Base-by-base conservation (phyloP, 2,797 vertebrate genomes). In the Syngnathus acus region DNA sequence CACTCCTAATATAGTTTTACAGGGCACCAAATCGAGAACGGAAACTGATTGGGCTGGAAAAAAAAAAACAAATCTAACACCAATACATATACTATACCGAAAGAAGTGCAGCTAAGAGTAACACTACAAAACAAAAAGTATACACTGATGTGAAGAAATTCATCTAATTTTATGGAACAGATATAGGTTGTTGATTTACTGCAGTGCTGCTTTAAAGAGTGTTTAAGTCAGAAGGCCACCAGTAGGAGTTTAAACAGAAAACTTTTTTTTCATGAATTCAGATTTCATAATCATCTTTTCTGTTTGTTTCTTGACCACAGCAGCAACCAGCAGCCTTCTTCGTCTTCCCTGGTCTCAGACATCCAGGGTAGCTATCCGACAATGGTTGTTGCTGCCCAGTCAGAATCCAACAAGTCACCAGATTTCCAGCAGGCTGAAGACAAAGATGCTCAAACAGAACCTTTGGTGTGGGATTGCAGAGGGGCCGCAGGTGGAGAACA, bases 251-350 rank as follows among this genome's bases (percentile, higher is more conserved):
- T 38, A 19, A n/a, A 9, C 6, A 42, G 5, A 60, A 32, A 32
- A 32, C 4, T 32, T 10, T 13, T 39, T 48, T n/a, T 50, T 32
- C 23, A 23, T 26, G 1, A 32, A 26, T 9, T 26, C 11, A 55
- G 23, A 23, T 1, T 26, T 26, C 53, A 17, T 58, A 38, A 38
- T 58, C 32, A 9, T 1, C 13, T 62, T 8, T 68, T 13, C 68
- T 32, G 71, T 2, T 76, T 23, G 55, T 70, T 75, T 42, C 17
- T 23, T 53, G 77, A 63, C 67, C 58, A 72, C 65, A 80, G 66
- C 73, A 78, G 65, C 72, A 87, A 70, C 76, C 89, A 87, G 78
- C 87, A 86, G 75, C 87, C 88, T 6, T 89, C 83, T 9, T 80
- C 82, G 17, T 82, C 88, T 26, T 84, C 87, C 0, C 54, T 85